A percentile compares a stretch with the other conserved stretches of the same genome.
phyloP scores from a whole-genome alignment of 2,888 invertebrate species.

The Pseudoips prasinana region DNA sequence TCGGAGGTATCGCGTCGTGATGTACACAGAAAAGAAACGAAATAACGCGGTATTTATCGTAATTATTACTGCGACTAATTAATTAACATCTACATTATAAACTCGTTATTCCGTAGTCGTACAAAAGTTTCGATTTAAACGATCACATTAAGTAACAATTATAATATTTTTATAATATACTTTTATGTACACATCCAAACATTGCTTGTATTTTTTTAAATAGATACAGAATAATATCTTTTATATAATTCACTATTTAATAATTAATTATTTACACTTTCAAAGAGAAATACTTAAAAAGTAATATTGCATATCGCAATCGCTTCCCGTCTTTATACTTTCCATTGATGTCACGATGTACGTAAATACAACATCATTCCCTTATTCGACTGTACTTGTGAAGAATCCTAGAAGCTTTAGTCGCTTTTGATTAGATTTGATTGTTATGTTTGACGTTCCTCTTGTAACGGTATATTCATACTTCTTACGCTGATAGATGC shows the following conservation, averaged over 20 bases:
- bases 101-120: constrained; percentile 49
- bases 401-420: constrained; percentile 2
- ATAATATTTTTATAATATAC: constrained; percentile 55
- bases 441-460: no score
- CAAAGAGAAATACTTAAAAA: constrained; percentile 67
- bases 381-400: constrained; percentile 18
- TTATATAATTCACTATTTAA: constrained; percentile 47
- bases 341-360: neutral
- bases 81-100: constrained; percentile 34
- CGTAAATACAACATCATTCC: constrained; percentile 4
- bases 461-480: no score
- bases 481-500: no score
- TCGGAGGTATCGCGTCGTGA: constrained; percentile 37
- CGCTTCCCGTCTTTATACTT: constrained; percentile 43
- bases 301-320: constrained; percentile 78
- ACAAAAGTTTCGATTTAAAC: constrained; percentile 61
- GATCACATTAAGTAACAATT: constrained; percentile 73
- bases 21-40: constrained; percentile 21
- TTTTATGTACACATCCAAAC: constrained; percentile 70
- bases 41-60: constrained; percentile 19
- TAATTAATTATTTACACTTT: constrained; percentile 63
- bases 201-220: constrained; percentile 64
- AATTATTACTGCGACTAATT: constrained; percentile 30
- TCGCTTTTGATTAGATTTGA: no score
- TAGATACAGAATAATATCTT: constrained; percentile 46